Evolutionary conservation across 2,113 vertebrate genomes (phyloP).

Genomic region (Nothobranchius kuhntae): DNA sequence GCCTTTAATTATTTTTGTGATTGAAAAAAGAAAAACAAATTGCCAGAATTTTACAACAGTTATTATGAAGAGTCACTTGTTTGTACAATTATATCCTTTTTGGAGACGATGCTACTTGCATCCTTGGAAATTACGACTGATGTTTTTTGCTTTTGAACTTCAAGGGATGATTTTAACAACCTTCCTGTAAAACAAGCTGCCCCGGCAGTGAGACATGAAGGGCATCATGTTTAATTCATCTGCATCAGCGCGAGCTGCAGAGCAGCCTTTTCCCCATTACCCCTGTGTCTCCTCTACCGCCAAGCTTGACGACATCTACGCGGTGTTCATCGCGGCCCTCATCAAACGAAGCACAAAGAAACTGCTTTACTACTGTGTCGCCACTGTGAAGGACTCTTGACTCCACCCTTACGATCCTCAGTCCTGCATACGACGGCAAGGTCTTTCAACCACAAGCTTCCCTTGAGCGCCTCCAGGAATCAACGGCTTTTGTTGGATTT

Average conservation of each 20-base stretch:
- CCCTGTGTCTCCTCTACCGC: slow-evolving; percentile 4
- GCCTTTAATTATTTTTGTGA: slow-evolving; percentile 41
- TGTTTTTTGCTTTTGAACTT: slow-evolving; percentile 37
- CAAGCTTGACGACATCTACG: slow-evolving; percentile 45
- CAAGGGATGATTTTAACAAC: slow-evolving; percentile 24
- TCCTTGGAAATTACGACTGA: slow-evolving; percentile 28
- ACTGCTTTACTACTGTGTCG: slow-evolving; percentile 74
- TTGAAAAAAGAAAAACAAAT: slow-evolving; percentile 11
- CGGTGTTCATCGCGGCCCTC: slow-evolving; percentile 49
- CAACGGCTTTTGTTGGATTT: slow-evolving; percentile 47
- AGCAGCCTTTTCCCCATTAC: slow-evolving; percentile 32
- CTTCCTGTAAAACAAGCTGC: slow-evolving; percentile 33
- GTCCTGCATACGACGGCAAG: slow-evolving; percentile 27
- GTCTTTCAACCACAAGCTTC: slow-evolving; percentile 42
- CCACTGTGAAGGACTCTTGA: slow-evolving; percentile 78
- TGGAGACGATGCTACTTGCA: slow-evolving; percentile 38
- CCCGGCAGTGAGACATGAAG: slow-evolving; percentile 10
- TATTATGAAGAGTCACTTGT: slow-evolving; percentile 22
- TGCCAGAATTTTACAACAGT: slow-evolving; percentile 49
- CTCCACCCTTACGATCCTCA: slow-evolving; percentile 56
- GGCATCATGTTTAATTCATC: slow-evolving; percentile 21
- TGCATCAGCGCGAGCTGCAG: slow-evolving; percentile 33
- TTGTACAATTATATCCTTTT: slow-evolving; percentile 44
- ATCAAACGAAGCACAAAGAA: slow-evolving; percentile 74
- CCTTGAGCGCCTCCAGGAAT: slow-evolving; percentile 49